phyloP scores from a whole-genome alignment of 2,797 vertebrate genomes.

The Amblyraja radiata region DNA sequence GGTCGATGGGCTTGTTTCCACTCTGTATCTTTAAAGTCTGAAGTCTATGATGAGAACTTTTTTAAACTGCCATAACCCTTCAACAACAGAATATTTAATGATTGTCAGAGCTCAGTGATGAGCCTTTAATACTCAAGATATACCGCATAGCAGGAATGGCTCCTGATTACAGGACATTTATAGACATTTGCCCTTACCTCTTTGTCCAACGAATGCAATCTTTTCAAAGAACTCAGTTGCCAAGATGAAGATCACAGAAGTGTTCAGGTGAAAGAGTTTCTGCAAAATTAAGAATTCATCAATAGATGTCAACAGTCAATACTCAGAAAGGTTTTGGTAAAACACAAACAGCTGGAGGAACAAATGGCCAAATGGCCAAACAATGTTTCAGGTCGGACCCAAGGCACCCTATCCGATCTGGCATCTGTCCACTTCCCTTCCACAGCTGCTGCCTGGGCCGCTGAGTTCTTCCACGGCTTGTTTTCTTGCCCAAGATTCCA shows the following conservation, averaged over 20 bases:
- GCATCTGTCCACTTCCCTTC: too few species aligned
- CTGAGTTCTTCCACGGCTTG: too few species aligned
- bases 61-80: background rate
- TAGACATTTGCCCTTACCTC: background rate
- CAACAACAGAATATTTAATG: background rate
- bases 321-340: background rate
- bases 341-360: too few species aligned
- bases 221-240: slow-evolving; percentile 32
- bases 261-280: background rate
- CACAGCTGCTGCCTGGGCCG: too few species aligned
- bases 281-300: background rate
- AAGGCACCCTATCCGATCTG: too few species aligned
- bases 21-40: too few species aligned
- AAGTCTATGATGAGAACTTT: background rate
- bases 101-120: background rate
- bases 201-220: background rate
- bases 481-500: too few species aligned
- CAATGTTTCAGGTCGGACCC: too few species aligned
- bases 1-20: too few species aligned
- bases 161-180: background rate
- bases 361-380: too few species aligned
- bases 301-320: background rate
- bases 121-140: background rate
- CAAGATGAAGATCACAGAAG: background rate
- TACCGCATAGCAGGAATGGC: background rate